Conservation (phyloP, 2,113 vertebrate genomes). For the Salvelinus alpinus region DNA sequence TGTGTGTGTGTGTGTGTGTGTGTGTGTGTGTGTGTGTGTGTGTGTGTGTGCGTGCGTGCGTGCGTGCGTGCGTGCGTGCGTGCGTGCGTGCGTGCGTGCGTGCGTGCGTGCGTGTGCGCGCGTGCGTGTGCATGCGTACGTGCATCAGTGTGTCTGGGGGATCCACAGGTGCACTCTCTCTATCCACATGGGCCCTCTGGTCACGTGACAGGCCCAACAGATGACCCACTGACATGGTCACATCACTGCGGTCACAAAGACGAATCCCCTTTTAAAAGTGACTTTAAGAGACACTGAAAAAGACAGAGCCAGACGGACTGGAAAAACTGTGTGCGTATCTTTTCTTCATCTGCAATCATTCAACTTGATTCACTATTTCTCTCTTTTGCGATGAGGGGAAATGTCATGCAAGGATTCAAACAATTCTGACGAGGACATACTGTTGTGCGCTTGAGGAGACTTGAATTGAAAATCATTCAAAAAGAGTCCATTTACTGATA, state of each 20-base stretch:
- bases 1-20: background rate
- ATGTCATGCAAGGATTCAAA: conserved; percentile 64
- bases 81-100: conserved; percentile 5
- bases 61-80: background rate
- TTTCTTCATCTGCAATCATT: conserved; percentile 70
- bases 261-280: conserved; percentile 75
- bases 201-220: conserved; percentile 44
- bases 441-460: conserved; percentile 43
- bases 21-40: background rate
- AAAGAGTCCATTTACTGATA: conserved; percentile 48
- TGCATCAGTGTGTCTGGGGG: background rate
- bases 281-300: conserved; percentile 67
- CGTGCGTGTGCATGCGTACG: conserved; percentile 27
- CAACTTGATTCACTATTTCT: conserved; percentile 50
- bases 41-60: background rate
- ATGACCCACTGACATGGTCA: conserved; percentile 54
- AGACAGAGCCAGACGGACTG: conserved; percentile 69
- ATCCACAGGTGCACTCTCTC: conserved; percentile 53
- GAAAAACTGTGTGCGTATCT: conserved; percentile 59
- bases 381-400: conserved; percentile 64
- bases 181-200: conserved; percentile 30
- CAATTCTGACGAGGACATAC: conserved; percentile 54
- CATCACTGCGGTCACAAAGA: conserved; percentile 46
- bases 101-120: conserved; percentile 49
- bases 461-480: conserved; percentile 54